A percentile compares a stretch with the other conserved stretches of the same genome.
Evolutionary conservation across 1,140 invertebrate genomes (phyloP).

Genomic region (Conus betulinus): DNA sequence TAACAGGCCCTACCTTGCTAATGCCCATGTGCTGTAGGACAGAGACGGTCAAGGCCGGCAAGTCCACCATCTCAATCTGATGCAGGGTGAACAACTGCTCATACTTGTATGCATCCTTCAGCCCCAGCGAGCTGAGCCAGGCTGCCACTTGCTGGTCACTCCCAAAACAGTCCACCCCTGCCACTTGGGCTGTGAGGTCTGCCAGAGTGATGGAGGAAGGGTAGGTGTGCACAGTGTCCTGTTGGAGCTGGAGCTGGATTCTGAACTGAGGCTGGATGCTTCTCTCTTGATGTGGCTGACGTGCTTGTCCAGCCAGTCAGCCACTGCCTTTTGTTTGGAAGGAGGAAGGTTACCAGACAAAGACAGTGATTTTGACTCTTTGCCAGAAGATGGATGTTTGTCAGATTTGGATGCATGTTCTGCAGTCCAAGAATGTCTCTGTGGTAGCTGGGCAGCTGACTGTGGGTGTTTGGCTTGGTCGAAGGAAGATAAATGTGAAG

Average conservation of each 20-base stretch:
- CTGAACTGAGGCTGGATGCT: background rate
- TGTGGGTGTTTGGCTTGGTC: background rate
- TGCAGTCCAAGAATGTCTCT: background rate
- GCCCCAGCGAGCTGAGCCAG: slow-evolving; percentile 62
- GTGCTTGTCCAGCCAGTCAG: slow-evolving; percentile 16
- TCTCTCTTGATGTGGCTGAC: background rate
- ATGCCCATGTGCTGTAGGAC: slow-evolving; percentile 67
- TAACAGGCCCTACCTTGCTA: slow-evolving; percentile 63
- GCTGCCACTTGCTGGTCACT: slow-evolving; percentile 60
- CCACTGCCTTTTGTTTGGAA: background rate
- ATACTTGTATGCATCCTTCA: slow-evolving; percentile 63
- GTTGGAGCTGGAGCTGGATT: background rate
- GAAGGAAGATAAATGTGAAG: background rate
- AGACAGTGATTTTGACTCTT: background rate
- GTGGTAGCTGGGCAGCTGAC: background rate
- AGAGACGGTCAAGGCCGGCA: slow-evolving; percentile 56
- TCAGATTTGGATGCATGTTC: background rate
- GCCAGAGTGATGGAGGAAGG: background rate
- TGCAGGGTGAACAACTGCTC: slow-evolving; percentile 65
- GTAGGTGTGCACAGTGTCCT: background rate
- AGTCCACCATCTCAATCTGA: slow-evolving; percentile 64
- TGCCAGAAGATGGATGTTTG: background rate
- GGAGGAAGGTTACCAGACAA: background rate
- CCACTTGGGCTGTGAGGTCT: background rate
- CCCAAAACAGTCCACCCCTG: slow-evolving; percentile 10